phyloP scores from a whole-genome alignment of 1,140 invertebrate species.

The Probaryconus sp. region DNA sequence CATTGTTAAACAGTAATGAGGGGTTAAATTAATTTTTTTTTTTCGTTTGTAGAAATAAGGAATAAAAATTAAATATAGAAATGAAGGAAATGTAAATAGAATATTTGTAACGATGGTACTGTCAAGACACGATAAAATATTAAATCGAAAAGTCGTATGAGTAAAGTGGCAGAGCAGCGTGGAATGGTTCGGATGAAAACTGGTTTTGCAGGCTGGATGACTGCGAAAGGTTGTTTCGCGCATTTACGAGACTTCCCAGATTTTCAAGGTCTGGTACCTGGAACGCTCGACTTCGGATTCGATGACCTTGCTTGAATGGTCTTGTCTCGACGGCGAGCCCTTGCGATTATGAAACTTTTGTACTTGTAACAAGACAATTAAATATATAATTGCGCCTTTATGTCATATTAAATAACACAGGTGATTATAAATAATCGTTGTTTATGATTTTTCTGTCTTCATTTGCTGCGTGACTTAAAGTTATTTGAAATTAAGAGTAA shows the following conservation, averaged over 20 bases:
- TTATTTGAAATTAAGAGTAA: too few species aligned
- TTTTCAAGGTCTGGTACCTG: slow-evolving; percentile 51
- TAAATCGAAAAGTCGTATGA: slow-evolving; percentile 14
- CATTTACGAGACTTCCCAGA: slow-evolving; percentile 58
- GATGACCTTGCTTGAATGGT: slow-evolving; percentile 48
- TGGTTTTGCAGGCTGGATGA: slow-evolving; percentile 50
- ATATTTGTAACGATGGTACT: too few species aligned
- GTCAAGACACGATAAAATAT: slow-evolving; percentile 8
- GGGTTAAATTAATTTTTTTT: too few species aligned
- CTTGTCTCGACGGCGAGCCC: slow-evolving; percentile 15
- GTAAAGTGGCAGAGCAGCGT: slow-evolving; percentile 17
- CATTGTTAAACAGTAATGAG: too few species aligned
- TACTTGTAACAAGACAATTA: slow-evolving; percentile 23
- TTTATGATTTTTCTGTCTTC: not conserved
- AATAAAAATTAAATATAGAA: too few species aligned
- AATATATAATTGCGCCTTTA: slow-evolving; percentile 27
- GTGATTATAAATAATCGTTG: not conserved
- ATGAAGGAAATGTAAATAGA: too few species aligned
- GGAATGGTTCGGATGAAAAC: slow-evolving; percentile 19
- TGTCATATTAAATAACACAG: slow-evolving; percentile 21
- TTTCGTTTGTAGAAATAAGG: too few species aligned
- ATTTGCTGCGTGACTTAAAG: too few species aligned
- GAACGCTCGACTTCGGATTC: slow-evolving; percentile 39
- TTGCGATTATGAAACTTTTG: slow-evolving; percentile 30
- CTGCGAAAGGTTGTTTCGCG: slow-evolving; percentile 29